A percentile compares a stretch with the other conserved stretches of the same genome.
Conservation (phyloP, 2,797 vertebrate species). For the Parambassis ranga region DNA sequence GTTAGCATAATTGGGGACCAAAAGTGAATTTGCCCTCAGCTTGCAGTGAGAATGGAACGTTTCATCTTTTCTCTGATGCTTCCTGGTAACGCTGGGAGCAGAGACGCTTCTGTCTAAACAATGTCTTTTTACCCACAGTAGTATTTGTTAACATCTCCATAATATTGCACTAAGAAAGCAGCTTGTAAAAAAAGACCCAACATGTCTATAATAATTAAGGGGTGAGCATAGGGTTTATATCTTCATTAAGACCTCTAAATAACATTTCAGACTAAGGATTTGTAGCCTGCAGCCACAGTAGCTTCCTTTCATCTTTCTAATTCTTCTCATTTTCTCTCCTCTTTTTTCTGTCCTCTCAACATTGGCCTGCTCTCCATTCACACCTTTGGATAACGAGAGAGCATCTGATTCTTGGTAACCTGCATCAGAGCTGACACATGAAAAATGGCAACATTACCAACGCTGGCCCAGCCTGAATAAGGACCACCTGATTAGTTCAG, state of each 20-base stretch:
- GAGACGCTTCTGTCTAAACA: constrained; percentile 59
- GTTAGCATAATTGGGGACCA: constrained; percentile 80
- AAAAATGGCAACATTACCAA: constrained; percentile 96
- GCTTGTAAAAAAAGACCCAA: constrained; percentile 62
- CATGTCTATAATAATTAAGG: constrained; percentile 76
- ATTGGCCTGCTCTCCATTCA: constrained; percentile 77
- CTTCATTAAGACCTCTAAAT: constrained; percentile 68
- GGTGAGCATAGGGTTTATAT: constrained; percentile 55
- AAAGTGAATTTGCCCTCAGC: constrained; percentile 75
- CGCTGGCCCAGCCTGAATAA: constrained; percentile 91
- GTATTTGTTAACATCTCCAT: constrained; percentile 74
- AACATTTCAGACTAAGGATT: constrained; percentile 22
- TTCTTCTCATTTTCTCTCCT: constrained; percentile 19
- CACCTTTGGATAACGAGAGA: constrained; percentile 81
- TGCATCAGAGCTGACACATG: constrained; percentile 93
- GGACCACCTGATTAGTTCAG: constrained; percentile 98
- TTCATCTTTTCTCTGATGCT: constrained; percentile 75
- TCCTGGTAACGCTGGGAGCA: constrained; percentile 65
- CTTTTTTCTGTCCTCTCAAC: constrained; percentile 3
- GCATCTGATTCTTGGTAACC: constrained; percentile 83
- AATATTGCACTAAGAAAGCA: constrained; percentile 70
- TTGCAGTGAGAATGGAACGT: constrained; percentile 57
- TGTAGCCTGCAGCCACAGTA: constrained; percentile 40
- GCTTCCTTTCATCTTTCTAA: constrained; percentile 22
- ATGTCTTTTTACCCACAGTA: constrained; percentile 58